phyloP scores from a whole-genome alignment of 2,888 invertebrate genomes.

The Drosophila yooni region DNA sequence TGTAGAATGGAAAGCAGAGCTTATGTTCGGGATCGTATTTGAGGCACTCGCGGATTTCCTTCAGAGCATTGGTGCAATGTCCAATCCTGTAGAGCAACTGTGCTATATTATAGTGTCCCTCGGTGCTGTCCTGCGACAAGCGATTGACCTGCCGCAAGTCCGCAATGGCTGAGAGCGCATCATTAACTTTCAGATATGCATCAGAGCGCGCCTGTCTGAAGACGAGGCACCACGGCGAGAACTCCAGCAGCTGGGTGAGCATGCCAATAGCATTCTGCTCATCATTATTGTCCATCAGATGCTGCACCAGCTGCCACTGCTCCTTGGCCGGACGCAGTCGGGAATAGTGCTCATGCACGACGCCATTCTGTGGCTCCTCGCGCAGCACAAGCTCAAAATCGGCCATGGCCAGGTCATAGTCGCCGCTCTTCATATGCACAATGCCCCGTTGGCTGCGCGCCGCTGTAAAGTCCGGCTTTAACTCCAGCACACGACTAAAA shows the following conservation, averaged over 20 bases:
- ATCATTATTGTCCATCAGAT: slow-evolving; percentile 87
- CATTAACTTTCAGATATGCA: slow-evolving; percentile 91
- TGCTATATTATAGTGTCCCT: slow-evolving; percentile 89
- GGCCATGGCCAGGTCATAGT: slow-evolving; percentile 91
- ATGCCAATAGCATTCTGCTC: slow-evolving; percentile 87
- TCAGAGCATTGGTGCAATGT: slow-evolving; percentile 95
- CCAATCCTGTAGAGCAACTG: slow-evolving; percentile 95
- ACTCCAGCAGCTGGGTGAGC: slow-evolving; percentile 89
- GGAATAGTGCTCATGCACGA: slow-evolving; percentile 90
- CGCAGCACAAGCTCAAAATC: slow-evolving; percentile 93
- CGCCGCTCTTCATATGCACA: slow-evolving; percentile 95
- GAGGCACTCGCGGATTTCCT: slow-evolving; percentile 97
- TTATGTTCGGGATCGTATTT: slow-evolving; percentile 99
- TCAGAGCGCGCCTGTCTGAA: slow-evolving; percentile 94
- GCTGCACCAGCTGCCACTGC: slow-evolving; percentile 88
- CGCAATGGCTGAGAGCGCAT: slow-evolving; percentile 93
- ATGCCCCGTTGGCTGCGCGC: slow-evolving; percentile 94
- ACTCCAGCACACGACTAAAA: slow-evolving; percentile 94
- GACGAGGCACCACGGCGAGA: slow-evolving; percentile 94
- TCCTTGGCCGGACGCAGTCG: slow-evolving; percentile 88
- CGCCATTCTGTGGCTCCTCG: slow-evolving; percentile 91
- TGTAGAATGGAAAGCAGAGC: slow-evolving; percentile 97
- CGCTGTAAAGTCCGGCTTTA: slow-evolving; percentile 97
- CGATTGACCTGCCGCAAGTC: slow-evolving; percentile 96
- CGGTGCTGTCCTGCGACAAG: slow-evolving; percentile 95